Conservation (phyloP, 2,888 invertebrate species). For the Tetrapedia diversipes region DNA sequence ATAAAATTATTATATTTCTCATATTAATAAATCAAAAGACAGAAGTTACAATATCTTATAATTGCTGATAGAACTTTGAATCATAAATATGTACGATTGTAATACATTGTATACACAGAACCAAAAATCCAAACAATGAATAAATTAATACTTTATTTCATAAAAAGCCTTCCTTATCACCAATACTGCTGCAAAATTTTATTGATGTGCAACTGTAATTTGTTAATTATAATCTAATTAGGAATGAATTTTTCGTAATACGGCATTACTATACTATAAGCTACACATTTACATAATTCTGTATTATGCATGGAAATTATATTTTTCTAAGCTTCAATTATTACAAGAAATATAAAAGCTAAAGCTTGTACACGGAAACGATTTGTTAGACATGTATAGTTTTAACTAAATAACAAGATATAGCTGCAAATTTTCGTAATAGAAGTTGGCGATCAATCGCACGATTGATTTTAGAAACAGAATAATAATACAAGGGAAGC, state of each 20-base stretch:
- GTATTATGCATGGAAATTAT: not conserved
- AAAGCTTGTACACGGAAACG: too few species aligned
- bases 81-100: conserved; percentile 10
- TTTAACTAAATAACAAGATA: not conserved
- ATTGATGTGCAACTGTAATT: not conserved
- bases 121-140: not conserved
- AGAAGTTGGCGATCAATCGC: not conserved
- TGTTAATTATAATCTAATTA: not conserved
- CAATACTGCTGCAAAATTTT: not conserved
- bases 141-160: not conserved
- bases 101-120: not conserved
- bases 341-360: not conserved
- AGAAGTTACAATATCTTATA: too few species aligned
- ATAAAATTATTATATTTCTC: too few species aligned
- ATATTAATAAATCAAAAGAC: too few species aligned
- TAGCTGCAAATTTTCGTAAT: not conserved
- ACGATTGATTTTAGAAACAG: conserved; percentile 12
- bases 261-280: not conserved
- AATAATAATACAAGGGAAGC: conserved; percentile 7
- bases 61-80: not conserved
- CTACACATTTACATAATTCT: too few species aligned
- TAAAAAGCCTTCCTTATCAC: not conserved
- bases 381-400: not conserved
- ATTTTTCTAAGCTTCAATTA: not conserved
- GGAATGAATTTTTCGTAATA: conserved; percentile 2